Evolutionary conservation across 2,888 invertebrate genomes (phyloP), one percentile per base, ranked within the genome.

Genomic region (Diachrysia chrysitis): DNA sequence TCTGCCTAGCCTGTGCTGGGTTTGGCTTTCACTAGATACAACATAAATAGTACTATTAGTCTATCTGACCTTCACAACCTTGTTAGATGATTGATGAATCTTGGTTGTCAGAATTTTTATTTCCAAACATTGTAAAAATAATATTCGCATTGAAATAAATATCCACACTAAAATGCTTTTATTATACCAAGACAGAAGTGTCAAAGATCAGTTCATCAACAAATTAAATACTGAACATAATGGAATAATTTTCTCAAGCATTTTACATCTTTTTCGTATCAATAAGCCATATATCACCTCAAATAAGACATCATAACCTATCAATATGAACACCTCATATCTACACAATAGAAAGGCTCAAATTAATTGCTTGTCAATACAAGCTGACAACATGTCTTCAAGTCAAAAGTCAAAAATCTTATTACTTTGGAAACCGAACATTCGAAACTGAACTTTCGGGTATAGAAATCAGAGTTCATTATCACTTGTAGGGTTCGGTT

Each of bases 311-410:
- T 51, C 48, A 51, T 51, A 51, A 29, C 2, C 54, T 19, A 65
- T 55, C 55, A 48, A 59, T 37, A 78, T 66, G 57, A 65, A 69
- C 70, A 76, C 64, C 62, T 70, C 66, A 66, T 53, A 65, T 32
- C 29, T 23, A 71, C 21, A 73, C 71, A 76, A 76, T 58, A 73
- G 76, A 79, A 82, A 79, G 81, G 80, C 79, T 73, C 78, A 82
- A 83, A 84, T 83, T 87, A 86, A 85, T 82, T 80, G 83, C 86
- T 82, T 87, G 87, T 87, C 87, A 85, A 81, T 86, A 79, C 82
- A 77, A 57, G 63, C 72, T 81, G 79, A 82, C 86, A 85, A 68
- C 78, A 63, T 64, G 74, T 76, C 78, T 74, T 73, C 76, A 74
- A 78, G 77, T 83, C 83, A 83, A 81, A 79, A 78, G 77, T 79